A percentile compares a stretch with the other conserved stretches of the same genome.
Conservation (phyloP, 2,888 invertebrate species). For the Drosophila vallismaia region DNA sequence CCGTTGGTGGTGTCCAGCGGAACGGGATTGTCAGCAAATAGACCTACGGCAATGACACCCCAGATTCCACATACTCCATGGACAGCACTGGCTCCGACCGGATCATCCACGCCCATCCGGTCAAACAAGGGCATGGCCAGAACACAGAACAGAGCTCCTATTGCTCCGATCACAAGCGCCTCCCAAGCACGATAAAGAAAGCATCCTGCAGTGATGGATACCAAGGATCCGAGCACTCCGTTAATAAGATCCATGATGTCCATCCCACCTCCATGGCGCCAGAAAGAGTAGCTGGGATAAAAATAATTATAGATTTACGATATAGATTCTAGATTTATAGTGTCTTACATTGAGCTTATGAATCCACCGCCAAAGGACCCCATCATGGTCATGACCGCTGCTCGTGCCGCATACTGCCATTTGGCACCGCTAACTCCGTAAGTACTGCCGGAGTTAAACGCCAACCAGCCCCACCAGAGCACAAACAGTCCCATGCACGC, state of each 20-base stretch:
- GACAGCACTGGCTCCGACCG: conserved; percentile 95
- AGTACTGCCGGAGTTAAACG: conserved; percentile 96
- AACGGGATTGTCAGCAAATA: conserved; percentile 93
- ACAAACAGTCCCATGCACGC: conserved; percentile 96
- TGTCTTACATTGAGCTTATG: conserved; percentile 84
- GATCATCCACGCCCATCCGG: conserved; percentile 90
- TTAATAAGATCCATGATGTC: conserved; percentile 95
- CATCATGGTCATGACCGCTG: conserved; percentile 95
- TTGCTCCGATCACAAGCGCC: conserved; percentile 90
- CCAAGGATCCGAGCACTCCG: conserved; percentile 93
- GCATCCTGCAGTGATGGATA: conserved; percentile 94
- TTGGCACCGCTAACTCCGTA: conserved; percentile 91
- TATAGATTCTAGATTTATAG: too few species aligned
- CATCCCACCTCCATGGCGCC: conserved; percentile 89
- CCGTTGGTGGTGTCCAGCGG: conserved; percentile 92
- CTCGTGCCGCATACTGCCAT: conserved; percentile 96
- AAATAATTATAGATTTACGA: conserved; percentile 19
- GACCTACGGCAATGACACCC: conserved; percentile 91
- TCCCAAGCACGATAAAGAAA: conserved; percentile 95
- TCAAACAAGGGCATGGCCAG: conserved; percentile 90
- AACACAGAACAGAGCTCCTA: conserved; percentile 91
- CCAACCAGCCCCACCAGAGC: conserved; percentile 98
- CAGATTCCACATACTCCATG: conserved; percentile 92
- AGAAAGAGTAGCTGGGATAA: conserved; percentile 86
- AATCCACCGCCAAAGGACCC: conserved; percentile 95